phyloP scores from a whole-genome alignment of 1,140 invertebrate species.

The Cydia strobilella region DNA sequence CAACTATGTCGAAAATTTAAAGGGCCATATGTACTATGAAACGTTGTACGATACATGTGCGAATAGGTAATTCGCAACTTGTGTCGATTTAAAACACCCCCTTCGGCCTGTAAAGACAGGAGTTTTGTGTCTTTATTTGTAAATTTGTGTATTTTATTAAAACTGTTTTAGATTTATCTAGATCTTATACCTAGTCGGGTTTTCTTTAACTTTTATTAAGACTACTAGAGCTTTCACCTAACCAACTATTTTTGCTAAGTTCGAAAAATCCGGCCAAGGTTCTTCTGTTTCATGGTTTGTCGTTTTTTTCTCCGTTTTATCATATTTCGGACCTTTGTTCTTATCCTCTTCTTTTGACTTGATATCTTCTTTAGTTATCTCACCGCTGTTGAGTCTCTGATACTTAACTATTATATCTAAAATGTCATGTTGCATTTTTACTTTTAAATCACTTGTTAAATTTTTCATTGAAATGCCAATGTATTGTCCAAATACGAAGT shows the following conservation, averaged over 20 bases:
- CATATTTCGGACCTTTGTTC: slow-evolving; percentile 36
- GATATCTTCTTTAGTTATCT: slow-evolving; percentile 34
- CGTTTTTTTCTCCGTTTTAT: slow-evolving; percentile 46
- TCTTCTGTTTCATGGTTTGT: slow-evolving; percentile 49
- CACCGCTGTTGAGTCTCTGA: slow-evolving; percentile 51
- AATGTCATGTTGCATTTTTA: slow-evolving; percentile 68
- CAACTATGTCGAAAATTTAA: too few species aligned
- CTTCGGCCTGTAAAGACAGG: too few species aligned
- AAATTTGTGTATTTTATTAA: too few species aligned
- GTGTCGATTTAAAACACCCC: too few species aligned
- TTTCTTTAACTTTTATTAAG: too few species aligned
- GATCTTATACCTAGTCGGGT: too few species aligned
- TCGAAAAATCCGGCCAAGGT: slow-evolving; percentile 66
- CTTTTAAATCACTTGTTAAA: slow-evolving; percentile 53
- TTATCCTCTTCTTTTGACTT: slow-evolving; percentile 40
- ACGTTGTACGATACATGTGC: too few species aligned
- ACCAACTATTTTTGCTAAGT: slow-evolving; percentile 65
- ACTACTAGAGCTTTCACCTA: slow-evolving; percentile 29
- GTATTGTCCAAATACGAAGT: slow-evolving; percentile 72
- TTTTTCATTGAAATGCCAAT: slow-evolving; percentile 65
- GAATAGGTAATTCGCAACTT: too few species aligned
- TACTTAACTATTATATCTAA: slow-evolving; percentile 67
- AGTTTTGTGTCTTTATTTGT: too few species aligned
- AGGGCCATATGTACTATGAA: too few species aligned
- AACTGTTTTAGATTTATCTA: too few species aligned